phyloP scores from a whole-genome alignment of 2,113 vertebrate genomes.

The Sinocyclocheilus grahami region DNA sequence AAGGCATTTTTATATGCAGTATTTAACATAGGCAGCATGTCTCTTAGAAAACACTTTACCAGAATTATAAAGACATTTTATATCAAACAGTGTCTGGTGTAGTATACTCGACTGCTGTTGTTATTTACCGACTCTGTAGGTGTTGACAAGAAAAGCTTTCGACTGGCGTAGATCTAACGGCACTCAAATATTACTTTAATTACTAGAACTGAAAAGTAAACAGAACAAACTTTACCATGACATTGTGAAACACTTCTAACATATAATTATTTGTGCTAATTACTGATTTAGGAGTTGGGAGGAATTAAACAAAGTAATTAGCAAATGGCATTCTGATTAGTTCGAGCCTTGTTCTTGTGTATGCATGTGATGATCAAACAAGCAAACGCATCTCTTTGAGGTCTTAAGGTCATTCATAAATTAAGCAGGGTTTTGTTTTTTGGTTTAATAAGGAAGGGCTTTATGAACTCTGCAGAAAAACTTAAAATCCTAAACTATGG shows the following conservation, averaged over 20 bases:
- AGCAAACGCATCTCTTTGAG: neutral
- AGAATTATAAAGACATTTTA: neutral
- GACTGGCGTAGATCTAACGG: neutral
- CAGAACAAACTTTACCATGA: conserved; percentile 24
- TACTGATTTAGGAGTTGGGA: conserved; percentile 48
- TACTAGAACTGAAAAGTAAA: conserved; percentile 8
- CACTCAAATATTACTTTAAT: conserved; percentile 37
- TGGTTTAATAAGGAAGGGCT: neutral
- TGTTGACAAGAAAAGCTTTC: conserved; percentile 41
- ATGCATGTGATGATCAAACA: conserved; percentile 11
- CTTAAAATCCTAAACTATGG: neutral
- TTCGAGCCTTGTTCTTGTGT: conserved; percentile 31
- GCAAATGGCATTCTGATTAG: conserved; percentile 49
- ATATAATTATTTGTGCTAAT: conserved; percentile 60
- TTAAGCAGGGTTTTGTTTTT: neutral
- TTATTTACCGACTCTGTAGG: conserved; percentile 42
- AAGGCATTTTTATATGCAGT: neutral
- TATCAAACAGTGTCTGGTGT: neutral
- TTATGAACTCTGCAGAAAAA: neutral
- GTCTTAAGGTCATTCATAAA: conserved; percentile 18
- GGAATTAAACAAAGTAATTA: conserved; percentile 50
- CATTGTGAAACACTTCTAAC: conserved; percentile 15
- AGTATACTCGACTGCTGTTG: conserved; percentile 10
- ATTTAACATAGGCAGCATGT: neutral
- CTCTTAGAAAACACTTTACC: neutral